These are phyloP conservation scores for Ancistrus triradiatus DNA, from an alignment of 2,113 vertebrate species.

Conservation along the genomic window DNA sequence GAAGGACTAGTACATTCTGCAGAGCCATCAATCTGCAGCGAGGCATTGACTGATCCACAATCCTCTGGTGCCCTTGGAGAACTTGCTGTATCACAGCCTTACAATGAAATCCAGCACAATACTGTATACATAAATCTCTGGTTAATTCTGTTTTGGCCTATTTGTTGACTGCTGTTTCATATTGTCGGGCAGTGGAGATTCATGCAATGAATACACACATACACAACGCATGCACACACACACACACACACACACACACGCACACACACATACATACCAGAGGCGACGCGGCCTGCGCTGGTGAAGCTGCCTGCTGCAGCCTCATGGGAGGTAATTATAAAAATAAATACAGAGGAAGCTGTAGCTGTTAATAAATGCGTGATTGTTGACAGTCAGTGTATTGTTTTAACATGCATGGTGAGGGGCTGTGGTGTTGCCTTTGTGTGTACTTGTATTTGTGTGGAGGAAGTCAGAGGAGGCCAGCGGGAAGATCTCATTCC, in stretches of 20 bases:
- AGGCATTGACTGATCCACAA: conserved; percentile 35
- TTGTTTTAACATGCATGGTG: conserved; percentile 73
- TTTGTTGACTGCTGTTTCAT: conserved; percentile 42
- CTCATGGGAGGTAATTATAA: conserved; percentile 79
- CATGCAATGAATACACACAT: conserved; percentile 10
- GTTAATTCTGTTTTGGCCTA: conserved; percentile 43
- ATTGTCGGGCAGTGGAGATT: conserved; percentile 20
- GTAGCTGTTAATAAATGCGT: conserved; percentile 73
- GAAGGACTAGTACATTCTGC: conserved; percentile 64
- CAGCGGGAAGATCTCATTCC: not conserved
- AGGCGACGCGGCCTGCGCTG: conserved; percentile 51
- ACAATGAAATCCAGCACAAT: conserved; percentile 42
- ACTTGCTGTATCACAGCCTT: conserved; percentile 28
- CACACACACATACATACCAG: conserved; percentile 37
- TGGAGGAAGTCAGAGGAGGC: conserved; percentile 25
- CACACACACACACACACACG: conserved; percentile 14
- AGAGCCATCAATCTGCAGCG: conserved; percentile 65
- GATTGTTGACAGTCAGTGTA: conserved; percentile 75
- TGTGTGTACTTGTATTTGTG: conserved; percentile 16
- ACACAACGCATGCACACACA: conserved; percentile 6
- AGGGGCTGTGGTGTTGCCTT: conserved; percentile 61
- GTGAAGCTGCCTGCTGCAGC: conserved; percentile 52
- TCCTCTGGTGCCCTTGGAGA: conserved; percentile 30
- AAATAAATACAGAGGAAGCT: conserved; percentile 76
- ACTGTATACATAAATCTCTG: conserved; percentile 37